Base-by-base conservation (phyloP, 2,888 invertebrate species). In the Mimas tiliae region DNA sequence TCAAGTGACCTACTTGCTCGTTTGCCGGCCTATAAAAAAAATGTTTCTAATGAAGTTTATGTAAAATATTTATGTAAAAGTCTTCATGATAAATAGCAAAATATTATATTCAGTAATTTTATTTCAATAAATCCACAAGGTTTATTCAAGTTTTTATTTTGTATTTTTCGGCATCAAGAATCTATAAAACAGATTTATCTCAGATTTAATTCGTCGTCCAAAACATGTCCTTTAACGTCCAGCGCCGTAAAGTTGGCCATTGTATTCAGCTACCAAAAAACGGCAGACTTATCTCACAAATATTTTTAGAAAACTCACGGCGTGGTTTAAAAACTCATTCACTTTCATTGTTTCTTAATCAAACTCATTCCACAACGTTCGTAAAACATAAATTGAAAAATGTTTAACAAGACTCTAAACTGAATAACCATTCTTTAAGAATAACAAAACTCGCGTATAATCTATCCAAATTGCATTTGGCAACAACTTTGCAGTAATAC, bases 401-500 rank as follows among this genome's bases (percentile, higher is more conserved):
- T 48, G 48, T 34, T 55, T 55, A 55, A 55, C 8, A 16, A 55
- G 8, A n/a, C 14, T 55, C 16, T 11, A n/a, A 11, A n/a, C n/a
- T 38, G 8, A 38, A 55, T 27, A 52, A 52, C 27, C 6, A 55
- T 34, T 55, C 55, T 38, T 16, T 1, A 34, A 38, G 33, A 9
- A 55, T 33, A 63, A 16, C 11, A 19, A 34, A 65, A 58, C 14
- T 50, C 14, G 45, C 7, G 34, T 21, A 63, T 33, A 48, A 21
- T 48, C 34, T 27, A 55, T 77, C 80, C 78, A 81, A 85, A 85
- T 82, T 82, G 82, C 85, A 88, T 88, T 92, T 91, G 91, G 91
- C 91, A 91, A 89, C 89, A 86, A 88, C 85, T 86, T 88, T 88
- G 85, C 87, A 87, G 81, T 87, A 86, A 88, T 88, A 85, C 85